Evolutionary conservation across 2,113 vertebrate species (phyloP), one percentile per base, ranked within the genome.

Genomic region (Platichthys stellatus): DNA sequence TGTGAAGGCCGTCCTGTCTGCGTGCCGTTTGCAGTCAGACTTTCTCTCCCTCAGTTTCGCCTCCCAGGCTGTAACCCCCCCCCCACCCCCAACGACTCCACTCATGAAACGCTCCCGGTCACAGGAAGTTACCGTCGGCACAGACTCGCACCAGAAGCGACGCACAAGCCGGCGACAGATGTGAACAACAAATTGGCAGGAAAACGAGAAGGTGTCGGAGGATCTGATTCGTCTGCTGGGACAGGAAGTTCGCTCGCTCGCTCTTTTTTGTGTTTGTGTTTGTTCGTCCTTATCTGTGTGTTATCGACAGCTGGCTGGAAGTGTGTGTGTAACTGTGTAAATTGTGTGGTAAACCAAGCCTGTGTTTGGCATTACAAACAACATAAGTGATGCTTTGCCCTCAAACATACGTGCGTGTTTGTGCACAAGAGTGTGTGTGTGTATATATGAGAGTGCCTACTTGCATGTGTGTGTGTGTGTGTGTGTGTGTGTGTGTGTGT

Each of bases 1-100:
- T 79, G 84, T 89, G 90, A 91, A 78, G 45, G 80, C 65, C n/a
- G 62, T 47, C 74, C 74, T 49, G 83, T 71, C 71, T 84, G 63
- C 1, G 35, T 81, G 78, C 76, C 38, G 78, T 80, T 87, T 84
- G 68, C 78, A 79, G 90, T 58, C 63, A n/a, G 20, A 68, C 26
- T 78, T 69, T 81, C 23, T 70, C 57, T 62, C 74, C 77, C 74
- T 74, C 43, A 28, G 38, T 70, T 72, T 63, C 31, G 71, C 74
- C 76, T 83, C 35, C 0, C 71, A 81, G 76, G 58, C 68, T 68
- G 18, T 8, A 5, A 18, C 17, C 20, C 69, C 10, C 2, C 11
- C 38, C 3, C 61, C 63, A 51, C 8, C 14, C 4, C 24, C 5
- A 4, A 49, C 38, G 5, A 47, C 58, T 72, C 49, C 40, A 72